Conservation (phyloP, 2,888 invertebrate species). For the Watsonalla binaria region DNA sequence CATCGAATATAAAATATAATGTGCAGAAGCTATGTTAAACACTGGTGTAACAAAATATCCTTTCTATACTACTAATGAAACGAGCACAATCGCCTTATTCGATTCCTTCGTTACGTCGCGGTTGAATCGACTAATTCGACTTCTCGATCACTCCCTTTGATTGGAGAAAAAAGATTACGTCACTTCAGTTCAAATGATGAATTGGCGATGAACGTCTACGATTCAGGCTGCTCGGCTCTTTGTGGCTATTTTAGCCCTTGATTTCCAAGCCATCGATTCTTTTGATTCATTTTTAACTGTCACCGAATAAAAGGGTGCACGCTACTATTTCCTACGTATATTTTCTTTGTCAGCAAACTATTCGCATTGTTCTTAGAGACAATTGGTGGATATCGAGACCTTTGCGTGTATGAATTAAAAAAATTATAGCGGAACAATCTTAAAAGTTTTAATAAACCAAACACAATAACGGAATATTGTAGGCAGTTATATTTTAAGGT, state of each 20-base stretch:
- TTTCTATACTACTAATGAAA: conserved; percentile 9
- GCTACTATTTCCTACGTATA: neutral
- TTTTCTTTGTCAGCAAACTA: neutral
- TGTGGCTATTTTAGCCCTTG: conserved; percentile 2
- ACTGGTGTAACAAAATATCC: conserved; percentile 4
- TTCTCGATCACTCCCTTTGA: conserved; percentile 13
- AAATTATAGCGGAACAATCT: no score
- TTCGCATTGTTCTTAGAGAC: neutral
- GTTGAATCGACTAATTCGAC: conserved; percentile 2
- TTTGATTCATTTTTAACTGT: conserved; percentile 1
- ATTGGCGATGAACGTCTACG: neutral
- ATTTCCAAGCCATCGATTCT: neutral
- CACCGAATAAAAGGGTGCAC: neutral
- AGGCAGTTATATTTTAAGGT: no score
- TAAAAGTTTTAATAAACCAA: no score
- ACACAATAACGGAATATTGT: no score
- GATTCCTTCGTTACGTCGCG: conserved; percentile 6
- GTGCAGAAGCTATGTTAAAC: no score
- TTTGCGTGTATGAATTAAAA: no score
- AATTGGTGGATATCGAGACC: no score
- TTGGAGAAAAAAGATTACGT: conserved; percentile 15
- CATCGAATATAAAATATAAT: no score
- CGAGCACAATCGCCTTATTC: conserved; percentile 9
- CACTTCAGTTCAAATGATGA: conserved; percentile 8
- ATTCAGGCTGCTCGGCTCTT: conserved; percentile 1